Conservation (phyloP, 2,888 invertebrate genomes). For the Agapostemon virescens region DNA sequence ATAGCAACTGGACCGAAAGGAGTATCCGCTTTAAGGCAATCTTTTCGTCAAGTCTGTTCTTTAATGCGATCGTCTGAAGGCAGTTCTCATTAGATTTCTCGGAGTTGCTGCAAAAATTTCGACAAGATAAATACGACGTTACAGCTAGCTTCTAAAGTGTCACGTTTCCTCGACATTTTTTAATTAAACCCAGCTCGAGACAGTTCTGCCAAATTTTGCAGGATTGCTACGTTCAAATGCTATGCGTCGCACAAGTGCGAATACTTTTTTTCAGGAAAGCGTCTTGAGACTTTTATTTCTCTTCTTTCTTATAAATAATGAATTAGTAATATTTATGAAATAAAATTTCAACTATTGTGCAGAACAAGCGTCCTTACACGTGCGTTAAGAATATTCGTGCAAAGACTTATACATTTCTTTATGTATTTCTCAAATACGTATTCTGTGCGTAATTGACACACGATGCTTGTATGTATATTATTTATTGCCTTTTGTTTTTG, state of each 20-base stretch:
- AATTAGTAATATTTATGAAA: background rate
- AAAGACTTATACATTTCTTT: background rate
- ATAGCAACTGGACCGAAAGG: background rate
- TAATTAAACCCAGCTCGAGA: background rate
- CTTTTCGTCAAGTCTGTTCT: conserved; percentile 23
- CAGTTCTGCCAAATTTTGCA: background rate
- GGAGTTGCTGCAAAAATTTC: conserved; percentile 12
- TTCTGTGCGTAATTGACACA: no score
- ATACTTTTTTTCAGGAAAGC: background rate
- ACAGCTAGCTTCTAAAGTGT: background rate
- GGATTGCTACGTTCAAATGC: background rate
- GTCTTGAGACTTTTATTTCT: background rate
- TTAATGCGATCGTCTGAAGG: conserved; percentile 14
- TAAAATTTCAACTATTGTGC: background rate
- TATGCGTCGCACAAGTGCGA: background rate
- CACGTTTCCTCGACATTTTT: background rate
- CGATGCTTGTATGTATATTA: no score
- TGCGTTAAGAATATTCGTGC: no score
- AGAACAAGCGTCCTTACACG: background rate
- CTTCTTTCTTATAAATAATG: background rate
- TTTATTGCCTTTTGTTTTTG: no score
- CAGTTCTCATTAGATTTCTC: background rate
- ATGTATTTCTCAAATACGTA: no score
- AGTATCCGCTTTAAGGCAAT: conserved; percentile 39
- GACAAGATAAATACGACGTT: background rate